Conservation (phyloP, 1,140 invertebrate species). For the Hydropsyche tenuis region DNA sequence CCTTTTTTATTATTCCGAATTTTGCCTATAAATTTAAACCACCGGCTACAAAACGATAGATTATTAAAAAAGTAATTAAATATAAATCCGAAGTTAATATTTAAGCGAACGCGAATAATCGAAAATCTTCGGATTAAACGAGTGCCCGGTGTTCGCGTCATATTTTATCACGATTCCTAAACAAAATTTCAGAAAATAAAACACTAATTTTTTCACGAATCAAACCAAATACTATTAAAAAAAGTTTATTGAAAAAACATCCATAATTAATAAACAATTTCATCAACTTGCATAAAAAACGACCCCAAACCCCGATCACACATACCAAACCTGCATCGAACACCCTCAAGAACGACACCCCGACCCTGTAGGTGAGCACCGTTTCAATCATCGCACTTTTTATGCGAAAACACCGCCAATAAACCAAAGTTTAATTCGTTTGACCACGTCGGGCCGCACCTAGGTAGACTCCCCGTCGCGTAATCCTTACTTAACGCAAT, state of each 20-base stretch:
- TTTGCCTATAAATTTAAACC: conserved; percentile 23
- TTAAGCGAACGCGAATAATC: conserved; percentile 9
- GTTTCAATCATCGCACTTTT: no score
- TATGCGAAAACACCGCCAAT: neutral
- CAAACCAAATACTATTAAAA: no score
- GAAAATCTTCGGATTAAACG: conserved; percentile 11
- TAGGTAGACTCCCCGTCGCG: conserved; percentile 2
- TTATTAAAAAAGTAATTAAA: conserved; percentile 28
- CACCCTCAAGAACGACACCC: no score
- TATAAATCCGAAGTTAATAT: conserved; percentile 25
- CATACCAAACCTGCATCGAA: no score
- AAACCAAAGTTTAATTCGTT: conserved; percentile 3
- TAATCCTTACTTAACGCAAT: conserved; percentile 36
- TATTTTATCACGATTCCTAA: no score
- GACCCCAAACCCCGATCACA: no score
- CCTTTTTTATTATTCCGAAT: conserved; percentile 23
- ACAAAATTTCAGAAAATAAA: no score
- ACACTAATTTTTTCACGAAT: no score
- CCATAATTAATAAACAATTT: no score
- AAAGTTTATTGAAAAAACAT: no score
- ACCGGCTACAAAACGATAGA: conserved; percentile 24
- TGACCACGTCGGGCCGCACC: conserved; percentile 10
- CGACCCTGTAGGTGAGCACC: no score
- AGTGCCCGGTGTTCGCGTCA: neutral
- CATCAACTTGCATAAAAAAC: no score